Base-by-base conservation (phyloP, 2,797 vertebrate species). In the Hoplostethus atlanticus region DNA sequence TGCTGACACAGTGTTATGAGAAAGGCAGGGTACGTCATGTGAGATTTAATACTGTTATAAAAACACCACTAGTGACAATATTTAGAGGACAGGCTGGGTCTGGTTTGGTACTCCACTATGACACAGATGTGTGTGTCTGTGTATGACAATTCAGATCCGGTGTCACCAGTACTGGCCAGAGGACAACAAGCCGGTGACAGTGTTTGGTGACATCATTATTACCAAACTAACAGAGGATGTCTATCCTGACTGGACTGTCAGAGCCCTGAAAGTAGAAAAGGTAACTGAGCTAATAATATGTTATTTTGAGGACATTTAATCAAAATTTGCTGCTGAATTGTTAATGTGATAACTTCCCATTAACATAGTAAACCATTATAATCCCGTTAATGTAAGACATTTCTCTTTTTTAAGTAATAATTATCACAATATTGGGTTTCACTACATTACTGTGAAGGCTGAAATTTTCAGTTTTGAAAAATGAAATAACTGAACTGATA, bases 141-240 rank as follows among this genome's bases (percentile, higher is more conserved):
- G 58, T 71, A 56, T 72, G 71, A 71, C 57, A 69, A 91, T 95
- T 76, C 92, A 99, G 98, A 97, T 97, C 88, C 96, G 97, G 76
- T 99, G 98, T 90, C 97, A 99, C 90, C 97, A 99, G 71, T 99
- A 99, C 73, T 99, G 98, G 98, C 98, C 98, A 52, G 98, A 98
- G 87, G 98, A 99, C 90, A 97, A 98, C 87, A 99, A 99, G 88
- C 98, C 97, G 0, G 97, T 99, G 81, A 97, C 97, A 0, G 97
- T 99, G 79, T 99, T 99, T 91, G 97, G 97, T 83, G 98, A 99
- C 91, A 99, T 99, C 88, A 95, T 99, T 76, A 97, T 99, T 81
- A 99, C 97, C 68, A 99, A 99, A 91, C 89, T 98, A 81, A 93
- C 96, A 64, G 97, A 99, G 85, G 96, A 99, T 57, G 88, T 94